Base-by-base conservation (phyloP, 2,888 invertebrate genomes). In the Parnassius smintheus region DNA sequence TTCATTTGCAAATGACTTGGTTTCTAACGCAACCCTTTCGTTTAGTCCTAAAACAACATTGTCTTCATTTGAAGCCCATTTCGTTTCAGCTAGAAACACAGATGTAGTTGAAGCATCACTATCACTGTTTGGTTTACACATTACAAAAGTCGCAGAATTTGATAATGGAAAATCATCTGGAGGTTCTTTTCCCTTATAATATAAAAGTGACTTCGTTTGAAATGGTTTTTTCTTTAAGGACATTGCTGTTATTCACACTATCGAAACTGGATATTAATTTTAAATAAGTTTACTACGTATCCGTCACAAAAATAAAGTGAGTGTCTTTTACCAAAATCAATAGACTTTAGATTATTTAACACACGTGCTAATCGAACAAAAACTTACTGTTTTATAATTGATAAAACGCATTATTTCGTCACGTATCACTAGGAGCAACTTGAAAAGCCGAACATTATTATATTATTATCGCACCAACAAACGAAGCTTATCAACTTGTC, bases 11-110 rank as follows among this genome's bases (percentile, higher is more conserved):
- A n/a, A 18, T 45, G 62, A 22, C 55, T 44, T 12, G 18, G 49
- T 49, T 48, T 53, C 25, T 13, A 45, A 50, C 10, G 4, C 11
- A 9, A 49, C 18, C 41, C 44, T 50, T 44, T 58, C 49, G 10
- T 55, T 59, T n/a, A 63, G 22, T 3, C 35, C 35, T 35, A 35
- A 35, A 55, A 42, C 46, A 50, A 63, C 45, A 12, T 74, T 76
- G 51, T 64, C 74, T 75, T 65, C 68, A 59, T 65, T 66, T 61
- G 67, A 59, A 62, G 64, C 62, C 62, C 63, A 73, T 67, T 65
- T 68, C 64, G 62, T 62, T 62, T 51, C 64, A 61, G 59, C 66
- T 59, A 61, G 60, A 22, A 53, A 48, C 13, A n/a, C 13, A 4
- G 55, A 50, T 56, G 53, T 48, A 53, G 46, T 55, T 3, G 53